Evolutionary conservation across 2,797 vertebrate species (phyloP).

Genomic region (Esox lucius): DNA sequence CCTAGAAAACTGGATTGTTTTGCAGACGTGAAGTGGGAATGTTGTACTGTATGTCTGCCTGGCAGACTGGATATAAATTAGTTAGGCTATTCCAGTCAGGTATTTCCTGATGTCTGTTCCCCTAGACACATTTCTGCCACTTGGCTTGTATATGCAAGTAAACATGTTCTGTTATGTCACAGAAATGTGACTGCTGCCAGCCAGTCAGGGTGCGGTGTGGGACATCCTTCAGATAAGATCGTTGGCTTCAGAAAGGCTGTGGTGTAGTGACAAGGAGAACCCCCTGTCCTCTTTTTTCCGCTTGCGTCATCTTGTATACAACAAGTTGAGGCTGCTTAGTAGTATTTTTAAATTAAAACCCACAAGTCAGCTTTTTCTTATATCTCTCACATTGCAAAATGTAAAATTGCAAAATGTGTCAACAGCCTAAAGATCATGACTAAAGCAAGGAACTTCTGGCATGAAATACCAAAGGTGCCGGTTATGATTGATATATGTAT

Average conservation of each 20-base stretch:
- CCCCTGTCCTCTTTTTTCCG: neutral
- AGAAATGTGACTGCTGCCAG: neutral
- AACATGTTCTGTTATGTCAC: neutral
- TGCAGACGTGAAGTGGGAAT: neutral
- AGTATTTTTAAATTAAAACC: neutral
- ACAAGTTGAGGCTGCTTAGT: neutral
- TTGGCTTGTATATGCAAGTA: neutral
- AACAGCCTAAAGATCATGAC: neutral
- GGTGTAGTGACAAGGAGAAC: neutral
- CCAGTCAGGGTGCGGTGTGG: neutral
- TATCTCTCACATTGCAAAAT: neutral
- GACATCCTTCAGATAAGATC: constrained; percentile 2
- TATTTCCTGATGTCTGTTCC: neutral
- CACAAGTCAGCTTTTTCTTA: neutral
- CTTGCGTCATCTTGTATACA: neutral
- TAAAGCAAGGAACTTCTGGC: neutral
- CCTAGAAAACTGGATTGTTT: too few species aligned
- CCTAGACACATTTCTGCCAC: neutral
- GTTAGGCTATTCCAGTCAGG: neutral
- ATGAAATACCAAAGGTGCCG: neutral
- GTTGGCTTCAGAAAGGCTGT: neutral
- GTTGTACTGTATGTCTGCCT: neutral
- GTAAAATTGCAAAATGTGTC: neutral
- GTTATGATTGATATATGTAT: neutral
- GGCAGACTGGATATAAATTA: neutral